Evolutionary conservation across 2,888 invertebrate genomes (phyloP).

Genomic region (Deilephila porcellus): DNA sequence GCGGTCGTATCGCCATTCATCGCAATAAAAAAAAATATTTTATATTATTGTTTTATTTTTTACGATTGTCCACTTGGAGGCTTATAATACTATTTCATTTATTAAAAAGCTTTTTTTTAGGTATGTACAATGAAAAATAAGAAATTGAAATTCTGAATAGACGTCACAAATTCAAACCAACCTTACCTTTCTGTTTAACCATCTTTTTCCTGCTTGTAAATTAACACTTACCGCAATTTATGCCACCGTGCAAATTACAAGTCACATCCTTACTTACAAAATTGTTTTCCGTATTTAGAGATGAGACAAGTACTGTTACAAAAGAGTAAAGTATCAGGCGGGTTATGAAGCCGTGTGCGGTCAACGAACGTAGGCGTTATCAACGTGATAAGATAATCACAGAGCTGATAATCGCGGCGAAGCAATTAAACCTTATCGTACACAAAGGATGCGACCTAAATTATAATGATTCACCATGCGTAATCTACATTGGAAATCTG

Average conservation of each 20-base stretch:
- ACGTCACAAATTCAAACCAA: too few relatives aligned
- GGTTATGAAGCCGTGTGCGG: neutral
- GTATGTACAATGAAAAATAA: too few relatives aligned
- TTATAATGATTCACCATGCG: neutral
- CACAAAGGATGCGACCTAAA: conserved; percentile 23
- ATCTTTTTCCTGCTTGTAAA: too few relatives aligned
- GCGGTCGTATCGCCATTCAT: too few relatives aligned
- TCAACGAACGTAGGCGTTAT: conserved; percentile 16
- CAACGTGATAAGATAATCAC: conserved; percentile 19
- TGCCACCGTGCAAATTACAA: neutral
- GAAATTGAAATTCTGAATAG: too few relatives aligned
- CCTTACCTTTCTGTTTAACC: too few relatives aligned
- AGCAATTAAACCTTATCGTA: conserved; percentile 22
- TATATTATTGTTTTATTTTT: too few relatives aligned
- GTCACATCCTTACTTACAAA: neutral
- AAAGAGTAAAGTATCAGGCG: neutral
- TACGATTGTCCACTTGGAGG: too few relatives aligned
- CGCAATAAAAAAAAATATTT: too few relatives aligned
- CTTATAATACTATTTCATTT: too few relatives aligned
- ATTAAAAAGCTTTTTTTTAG: too few relatives aligned
- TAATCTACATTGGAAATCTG: neutral
- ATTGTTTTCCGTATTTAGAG: neutral
- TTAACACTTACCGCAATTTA: neutral
- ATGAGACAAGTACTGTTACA: conserved; percentile 2
- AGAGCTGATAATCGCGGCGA: conserved; percentile 10